Evolutionary conservation across 2,888 invertebrate genomes (phyloP).

Genomic region (Prosopocoilus inquinatus): DNA sequence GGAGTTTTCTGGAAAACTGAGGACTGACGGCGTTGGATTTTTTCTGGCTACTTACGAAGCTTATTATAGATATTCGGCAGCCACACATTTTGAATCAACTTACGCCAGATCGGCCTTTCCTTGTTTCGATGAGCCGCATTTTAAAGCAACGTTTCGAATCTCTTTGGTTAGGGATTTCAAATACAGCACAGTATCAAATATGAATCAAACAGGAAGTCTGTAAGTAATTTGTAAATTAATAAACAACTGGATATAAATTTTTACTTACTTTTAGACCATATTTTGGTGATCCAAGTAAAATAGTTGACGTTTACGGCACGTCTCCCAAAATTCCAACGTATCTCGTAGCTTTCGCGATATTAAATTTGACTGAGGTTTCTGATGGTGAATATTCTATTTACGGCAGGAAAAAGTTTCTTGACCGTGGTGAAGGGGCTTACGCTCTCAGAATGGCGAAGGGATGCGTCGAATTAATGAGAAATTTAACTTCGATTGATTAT

Average conservation of each 20-base stretch:
- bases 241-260: too few relatives aligned
- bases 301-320: conserved; percentile 50
- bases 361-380: conserved; percentile 58
- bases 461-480: conserved; percentile 48
- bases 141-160: conserved; percentile 44
- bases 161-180: conserved; percentile 38
- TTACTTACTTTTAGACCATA: background rate
- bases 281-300: background rate
- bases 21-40: conserved; percentile 8
- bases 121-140: conserved; percentile 65
- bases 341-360: conserved; percentile 76
- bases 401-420: conserved; percentile 65
- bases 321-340: conserved; percentile 78
- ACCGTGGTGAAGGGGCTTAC: conserved; percentile 51
- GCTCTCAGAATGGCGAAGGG: conserved; percentile 8
- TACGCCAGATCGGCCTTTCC: conserved; percentile 69
- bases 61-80: conserved; percentile 2
- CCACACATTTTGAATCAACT: conserved; percentile 17
- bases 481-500: conserved; percentile 59
- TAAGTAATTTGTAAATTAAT: background rate
- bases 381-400: conserved; percentile 59
- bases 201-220: background rate
- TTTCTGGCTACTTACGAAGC: conserved; percentile 13
- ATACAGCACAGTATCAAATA: conserved; percentile 11
- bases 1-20: conserved; percentile 3